These are phyloP conservation scores for Gobionotothen gibberifrons DNA, from an alignment of 2,797 vertebrate species.

Conservation along the genomic window DNA sequence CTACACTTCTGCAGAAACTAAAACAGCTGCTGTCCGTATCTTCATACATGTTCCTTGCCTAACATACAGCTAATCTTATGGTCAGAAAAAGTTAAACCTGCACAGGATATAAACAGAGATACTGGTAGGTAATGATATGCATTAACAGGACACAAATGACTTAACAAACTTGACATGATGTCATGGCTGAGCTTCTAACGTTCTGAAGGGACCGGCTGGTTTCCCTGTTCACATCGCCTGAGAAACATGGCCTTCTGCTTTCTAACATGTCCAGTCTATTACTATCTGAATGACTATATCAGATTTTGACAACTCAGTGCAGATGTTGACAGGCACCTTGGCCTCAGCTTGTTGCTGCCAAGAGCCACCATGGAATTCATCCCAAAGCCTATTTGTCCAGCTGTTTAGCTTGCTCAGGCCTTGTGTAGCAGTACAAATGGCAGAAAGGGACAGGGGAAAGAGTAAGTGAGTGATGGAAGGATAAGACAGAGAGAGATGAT, in stretches of 20 bases:
- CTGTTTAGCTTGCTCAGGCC: constrained; percentile 72
- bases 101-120: constrained; percentile 17
- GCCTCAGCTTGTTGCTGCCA: constrained; percentile 64
- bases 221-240: constrained; percentile 60
- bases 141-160: constrained; percentile 7
- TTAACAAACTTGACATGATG: constrained; percentile 42
- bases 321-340: constrained; percentile 75
- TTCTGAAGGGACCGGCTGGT: constrained; percentile 53
- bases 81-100: constrained; percentile 11
- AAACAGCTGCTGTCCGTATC: neutral
- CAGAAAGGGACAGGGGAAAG: constrained; percentile 16
- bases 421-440: constrained; percentile 54
- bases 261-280: constrained; percentile 70
- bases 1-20: constrained; percentile 8
- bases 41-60: constrained; percentile 1
- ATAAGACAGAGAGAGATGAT: constrained; percentile 42
- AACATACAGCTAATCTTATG: neutral
- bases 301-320: constrained; percentile 79
- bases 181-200: constrained; percentile 47
- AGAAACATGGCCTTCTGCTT: constrained; percentile 69
- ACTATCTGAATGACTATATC: constrained; percentile 78
- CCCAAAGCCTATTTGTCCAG: constrained; percentile 75
- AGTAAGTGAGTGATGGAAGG: constrained; percentile 33
- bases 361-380: constrained; percentile 74
- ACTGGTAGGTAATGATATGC: neutral